phyloP scores from a whole-genome alignment of 1,140 invertebrate species.

The Dinothrombium tinctorium region DNA sequence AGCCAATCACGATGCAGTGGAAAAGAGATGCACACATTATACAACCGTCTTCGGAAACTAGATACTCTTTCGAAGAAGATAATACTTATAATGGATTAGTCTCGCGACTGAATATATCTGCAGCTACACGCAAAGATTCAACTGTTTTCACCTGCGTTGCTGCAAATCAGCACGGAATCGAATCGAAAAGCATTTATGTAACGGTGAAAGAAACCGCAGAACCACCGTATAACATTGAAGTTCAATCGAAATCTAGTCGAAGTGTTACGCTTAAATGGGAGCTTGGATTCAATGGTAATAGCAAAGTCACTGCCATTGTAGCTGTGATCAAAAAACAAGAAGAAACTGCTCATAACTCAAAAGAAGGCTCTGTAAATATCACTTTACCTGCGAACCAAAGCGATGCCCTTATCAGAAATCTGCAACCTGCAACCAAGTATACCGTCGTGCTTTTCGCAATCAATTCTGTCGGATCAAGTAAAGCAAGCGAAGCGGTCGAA shows the following conservation, averaged over 20 bases:
- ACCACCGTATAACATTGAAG: slow-evolving; percentile 59
- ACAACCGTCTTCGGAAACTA: neutral
- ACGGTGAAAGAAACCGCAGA: slow-evolving; percentile 70
- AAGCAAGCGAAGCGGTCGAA: slow-evolving; percentile 53
- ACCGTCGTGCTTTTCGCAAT: slow-evolving; percentile 84
- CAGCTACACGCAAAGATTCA: slow-evolving; percentile 40
- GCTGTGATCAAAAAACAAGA: neutral
- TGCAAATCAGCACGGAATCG: slow-evolving; percentile 61
- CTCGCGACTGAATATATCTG: neutral
- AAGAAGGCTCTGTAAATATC: slow-evolving; percentile 75
- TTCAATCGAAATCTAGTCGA: slow-evolving; percentile 26
- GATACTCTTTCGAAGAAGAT: too few relatives aligned
- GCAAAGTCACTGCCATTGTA: slow-evolving; percentile 19
- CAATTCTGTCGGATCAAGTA: slow-evolving; percentile 77
- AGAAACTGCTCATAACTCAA: neutral
- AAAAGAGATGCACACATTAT: neutral
- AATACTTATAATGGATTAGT: neutral
- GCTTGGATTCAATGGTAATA: slow-evolving; percentile 87
- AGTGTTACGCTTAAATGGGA: slow-evolving; percentile 76
- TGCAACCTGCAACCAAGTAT: slow-evolving; percentile 81
- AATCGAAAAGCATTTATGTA: slow-evolving; percentile 66
- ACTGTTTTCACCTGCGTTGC: slow-evolving; percentile 65
- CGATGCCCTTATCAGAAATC: slow-evolving; percentile 41
- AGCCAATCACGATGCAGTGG: slow-evolving; percentile 14
- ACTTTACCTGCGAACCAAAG: slow-evolving; percentile 43